Percentiles rank a stretch among this genome's conserved stretches.
These are phyloP conservation scores for Phasia obesa DNA, from an alignment of 2,888 invertebrate genomes.

Conservation along the genomic window DNA sequence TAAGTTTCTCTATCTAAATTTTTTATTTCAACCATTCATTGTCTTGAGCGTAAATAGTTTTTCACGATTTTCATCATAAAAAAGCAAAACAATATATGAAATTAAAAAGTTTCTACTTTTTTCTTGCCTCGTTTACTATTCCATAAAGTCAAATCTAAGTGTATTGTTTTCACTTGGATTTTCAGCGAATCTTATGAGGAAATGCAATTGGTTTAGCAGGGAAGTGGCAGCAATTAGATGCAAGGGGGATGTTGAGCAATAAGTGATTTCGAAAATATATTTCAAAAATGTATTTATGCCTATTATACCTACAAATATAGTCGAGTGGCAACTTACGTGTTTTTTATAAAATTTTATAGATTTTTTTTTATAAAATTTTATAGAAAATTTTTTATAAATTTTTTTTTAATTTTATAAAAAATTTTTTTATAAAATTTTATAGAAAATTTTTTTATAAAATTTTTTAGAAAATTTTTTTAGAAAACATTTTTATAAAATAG, in stretches of 20 bases:
- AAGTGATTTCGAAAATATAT: too few relatives aligned
- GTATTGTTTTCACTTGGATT: slow-evolving; percentile 34
- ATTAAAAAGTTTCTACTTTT: slow-evolving; percentile 59
- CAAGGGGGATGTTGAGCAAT: slow-evolving; percentile 9
- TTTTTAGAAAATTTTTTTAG: too few relatives aligned
- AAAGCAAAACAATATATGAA: slow-evolving; percentile 65
- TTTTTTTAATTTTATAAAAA: too few relatives aligned
- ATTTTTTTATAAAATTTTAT: too few relatives aligned
- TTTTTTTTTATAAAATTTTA: too few relatives aligned
- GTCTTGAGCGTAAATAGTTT: slow-evolving; percentile 64
- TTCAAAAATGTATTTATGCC: too few relatives aligned
- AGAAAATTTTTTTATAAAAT: too few relatives aligned
- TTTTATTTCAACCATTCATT: slow-evolving; percentile 57
- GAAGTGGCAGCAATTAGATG: not conserved
- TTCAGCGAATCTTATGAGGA: slow-evolving; percentile 19
- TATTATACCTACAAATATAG: too few relatives aligned
- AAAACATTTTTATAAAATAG: too few relatives aligned
- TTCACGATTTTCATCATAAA: slow-evolving; percentile 31
- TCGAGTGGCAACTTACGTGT: too few relatives aligned
- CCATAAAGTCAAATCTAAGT: slow-evolving; percentile 34
- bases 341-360: too few relatives aligned
- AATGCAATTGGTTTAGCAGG: slow-evolving; percentile 20
- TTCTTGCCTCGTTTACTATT: slow-evolving; percentile 12
- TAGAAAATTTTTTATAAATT: too few relatives aligned
- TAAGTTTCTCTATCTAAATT: slow-evolving; percentile 15